Evolutionary conservation across 2,888 invertebrate species (phyloP), one percentile per base, ranked within the genome.

Genomic region (Eristalis tenax): DNA sequence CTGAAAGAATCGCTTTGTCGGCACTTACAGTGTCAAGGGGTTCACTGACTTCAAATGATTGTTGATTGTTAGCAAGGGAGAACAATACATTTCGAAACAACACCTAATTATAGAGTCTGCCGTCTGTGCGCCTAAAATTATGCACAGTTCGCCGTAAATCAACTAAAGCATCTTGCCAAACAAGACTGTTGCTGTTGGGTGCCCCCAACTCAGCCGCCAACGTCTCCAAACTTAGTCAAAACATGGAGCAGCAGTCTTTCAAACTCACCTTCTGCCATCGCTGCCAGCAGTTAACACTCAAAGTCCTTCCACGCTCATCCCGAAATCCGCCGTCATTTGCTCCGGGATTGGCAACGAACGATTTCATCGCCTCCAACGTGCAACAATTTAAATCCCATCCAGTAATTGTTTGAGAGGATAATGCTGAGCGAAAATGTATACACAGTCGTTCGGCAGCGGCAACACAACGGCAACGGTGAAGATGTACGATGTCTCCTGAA

Each of bases 401-500:
- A 8, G 59, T 63, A 80, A 73, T 74, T 80, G 80, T 73, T 73
- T 73, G 22, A 73, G 63, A 57, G 74, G 69, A 74, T 81, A 64
- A 80, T 56, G 56, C 68, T 43, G 38, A 70, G 10, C 78, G 18
- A 23, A 69, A 63, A 26, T 26, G 5, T 6, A 26, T 4, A 59
- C 59, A 26, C 59, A 59, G 50, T 50, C 50, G 18, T 50, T 50
- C 18, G 18, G 18, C n/a, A 18, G 6, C 8, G 18, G 43, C 35
- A 35, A 35, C 35, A 38, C 38, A 13, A 13, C 38, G 13, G 38
- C n/a, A 15, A 15, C 43, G 43, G 43, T n/a, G n/a, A 40, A 40
- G 40, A 23, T 22, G 64, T 5, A 61, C 15, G 23, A 70, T 35
- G 56, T 64, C 69, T 61, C 35, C 22, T 26, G 68, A 63, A 74